Conservation (phyloP, 2,797 vertebrate species). For the Myotis myotis region DNA sequence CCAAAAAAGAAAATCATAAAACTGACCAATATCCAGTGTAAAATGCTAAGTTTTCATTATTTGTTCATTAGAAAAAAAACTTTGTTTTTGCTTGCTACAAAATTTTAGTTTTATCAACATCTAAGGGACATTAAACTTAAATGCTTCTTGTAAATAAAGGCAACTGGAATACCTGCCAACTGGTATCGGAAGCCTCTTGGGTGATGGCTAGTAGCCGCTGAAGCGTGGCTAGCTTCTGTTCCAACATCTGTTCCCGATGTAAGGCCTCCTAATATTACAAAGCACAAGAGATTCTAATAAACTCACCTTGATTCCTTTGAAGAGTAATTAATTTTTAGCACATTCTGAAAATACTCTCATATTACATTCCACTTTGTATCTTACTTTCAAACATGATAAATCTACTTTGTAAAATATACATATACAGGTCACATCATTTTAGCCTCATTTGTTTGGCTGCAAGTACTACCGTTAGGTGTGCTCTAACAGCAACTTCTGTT, state of each 20-base stretch:
- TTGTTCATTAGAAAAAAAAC: constrained; percentile 51
- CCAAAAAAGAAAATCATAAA: constrained; percentile 33
- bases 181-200: constrained; percentile 98
- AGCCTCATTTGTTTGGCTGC: not conserved
- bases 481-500: not conserved
- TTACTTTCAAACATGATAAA: constrained; percentile 15
- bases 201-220: constrained; percentile 96
- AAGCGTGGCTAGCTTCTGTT: constrained; percentile 98
- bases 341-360: constrained; percentile 16
- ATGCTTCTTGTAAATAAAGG: constrained; percentile 37
- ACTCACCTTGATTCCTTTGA: not conserved
- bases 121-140: constrained; percentile 17
- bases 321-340: constrained; percentile 8
- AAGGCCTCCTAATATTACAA: constrained; percentile 93
- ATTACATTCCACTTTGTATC: not conserved
- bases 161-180: constrained; percentile 94
- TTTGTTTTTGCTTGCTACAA: not conserved
- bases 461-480: not conserved
- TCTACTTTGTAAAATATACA: not conserved
- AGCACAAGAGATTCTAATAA: constrained; percentile 58
- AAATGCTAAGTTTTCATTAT: constrained; percentile 42
- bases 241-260: constrained; percentile 99
- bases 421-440: not conserved
- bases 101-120: constrained; percentile 42
- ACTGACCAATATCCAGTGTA: not conserved